These are phyloP conservation scores for Ataeniobius toweri DNA, from an alignment of 2,797 vertebrate species.

Conservation along the genomic window DNA sequence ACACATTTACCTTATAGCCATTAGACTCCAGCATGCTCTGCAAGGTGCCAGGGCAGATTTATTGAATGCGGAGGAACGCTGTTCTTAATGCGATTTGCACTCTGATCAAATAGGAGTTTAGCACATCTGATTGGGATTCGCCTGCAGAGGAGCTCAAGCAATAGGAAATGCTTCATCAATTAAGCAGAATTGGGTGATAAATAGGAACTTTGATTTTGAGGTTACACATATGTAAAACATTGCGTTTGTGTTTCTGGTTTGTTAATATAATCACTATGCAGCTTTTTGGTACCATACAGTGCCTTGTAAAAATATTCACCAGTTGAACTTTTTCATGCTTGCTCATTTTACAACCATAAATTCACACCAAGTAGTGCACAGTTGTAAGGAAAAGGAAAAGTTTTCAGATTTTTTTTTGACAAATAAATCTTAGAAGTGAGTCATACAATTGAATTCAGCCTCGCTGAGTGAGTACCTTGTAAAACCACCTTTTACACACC, in stretches of 20 bases:
- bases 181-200: slow-evolving; percentile 59
- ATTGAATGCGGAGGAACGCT: slow-evolving; percentile 32
- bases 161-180: slow-evolving; percentile 64
- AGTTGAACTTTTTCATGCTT: neutral
- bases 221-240: slow-evolving; percentile 1
- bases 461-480: no score
- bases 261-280: neutral
- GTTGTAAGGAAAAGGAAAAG: no score
- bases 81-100: slow-evolving; percentile 60
- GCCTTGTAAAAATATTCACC: no score
- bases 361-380: no score
- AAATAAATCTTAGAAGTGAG: no score
- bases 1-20: slow-evolving; percentile 67
- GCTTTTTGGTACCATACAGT: no score
- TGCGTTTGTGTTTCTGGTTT: neutral
- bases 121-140: slow-evolving; percentile 32
- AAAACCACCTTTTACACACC: no score
- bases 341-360: neutral
- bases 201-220: slow-evolving; percentile 32
- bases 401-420: no score
- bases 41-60: slow-evolving; percentile 58
- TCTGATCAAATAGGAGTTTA: slow-evolving; percentile 60
- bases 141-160: slow-evolving; percentile 54
- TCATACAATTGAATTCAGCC: neutral
- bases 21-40: slow-evolving; percentile 25